These are phyloP conservation scores for Madoqua kirkii DNA, from an alignment of 2,113 vertebrate genomes.

Conservation along the genomic window DNA sequence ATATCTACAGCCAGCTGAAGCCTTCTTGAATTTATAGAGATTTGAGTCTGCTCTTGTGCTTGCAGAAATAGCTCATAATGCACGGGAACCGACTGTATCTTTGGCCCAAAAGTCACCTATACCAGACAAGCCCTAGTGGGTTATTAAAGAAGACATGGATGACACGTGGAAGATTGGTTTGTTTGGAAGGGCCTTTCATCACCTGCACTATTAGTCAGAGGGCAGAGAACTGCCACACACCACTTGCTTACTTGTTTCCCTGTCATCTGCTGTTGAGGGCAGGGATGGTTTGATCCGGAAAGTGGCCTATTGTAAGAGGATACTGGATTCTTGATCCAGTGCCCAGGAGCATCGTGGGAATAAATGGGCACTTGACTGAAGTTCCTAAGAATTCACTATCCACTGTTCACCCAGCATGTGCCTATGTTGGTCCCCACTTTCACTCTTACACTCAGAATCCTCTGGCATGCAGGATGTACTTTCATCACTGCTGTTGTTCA, in stretches of 20 bases:
- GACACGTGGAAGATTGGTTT: neutral
- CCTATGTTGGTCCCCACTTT: neutral
- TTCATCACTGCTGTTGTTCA: neutral
- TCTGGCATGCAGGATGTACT: neutral
- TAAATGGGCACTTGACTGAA: neutral
- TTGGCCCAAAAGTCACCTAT: neutral
- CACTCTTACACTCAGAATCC: neutral
- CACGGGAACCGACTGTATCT: neutral
- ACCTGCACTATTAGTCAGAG: accelerated
- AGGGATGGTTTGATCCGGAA: neutral
- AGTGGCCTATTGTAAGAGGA: neutral
- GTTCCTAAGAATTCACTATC: neutral
- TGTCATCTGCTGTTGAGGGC: neutral
- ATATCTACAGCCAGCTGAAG: neutral
- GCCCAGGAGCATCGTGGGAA: neutral
- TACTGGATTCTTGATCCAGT: neutral
- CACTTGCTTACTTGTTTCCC: accelerated
- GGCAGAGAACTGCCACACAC: too few species aligned
- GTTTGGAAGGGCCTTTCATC: neutral
- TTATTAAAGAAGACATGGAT: neutral
- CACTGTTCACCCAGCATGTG: neutral
- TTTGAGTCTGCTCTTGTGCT: neutral
- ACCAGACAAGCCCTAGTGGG: neutral
- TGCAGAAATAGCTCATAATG: neutral
- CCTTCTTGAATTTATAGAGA: neutral